Evolutionary conservation across 2,888 invertebrate genomes (phyloP), one percentile per base, ranked within the genome.

Genomic region (Lacanobia wlatinum): DNA sequence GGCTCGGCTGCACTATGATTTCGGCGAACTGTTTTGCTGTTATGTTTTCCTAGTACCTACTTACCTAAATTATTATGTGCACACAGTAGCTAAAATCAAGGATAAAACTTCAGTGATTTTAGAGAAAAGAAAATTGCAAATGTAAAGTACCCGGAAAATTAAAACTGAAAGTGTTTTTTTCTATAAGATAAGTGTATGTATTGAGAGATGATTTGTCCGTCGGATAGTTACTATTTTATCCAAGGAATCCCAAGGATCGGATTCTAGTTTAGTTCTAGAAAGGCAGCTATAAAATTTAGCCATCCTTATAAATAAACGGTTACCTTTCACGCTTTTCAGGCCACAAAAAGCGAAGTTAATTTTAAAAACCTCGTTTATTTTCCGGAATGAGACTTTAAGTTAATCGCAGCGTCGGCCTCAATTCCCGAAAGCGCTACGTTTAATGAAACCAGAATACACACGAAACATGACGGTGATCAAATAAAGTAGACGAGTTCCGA

Each of bases 341-440:
- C 14, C 50, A 60, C 48, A 68, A 80, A 80, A 70, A 55, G 43
- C 68, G 53, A 64, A 62, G 61, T 68, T 70, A 62, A 69, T 75
- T 79, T 79, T 62, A 63, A 80, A 76, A 80, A 60, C 21, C 61
- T 69, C 66, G 55, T 80, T 80, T 76, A 64, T 80, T 76, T 69
- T 58, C 34, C 55, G 28, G 58, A 68, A 79, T 75, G 58, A 79
- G 34, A 75, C 61, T 67, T 72, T 40, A 62, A 80, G 61, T 66
- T 76, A 73, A 76, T 70, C 61, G 60, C 46, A 46, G 56, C 55
- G 56, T 52, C 73, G 56, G 58, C 23, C 68, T 34, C 61, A 56
- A 52, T 34, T 53, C 21, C 43, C 52, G 9, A 73, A 66, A 53
- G 46, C n/a, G 48, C n/a, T 52, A 21, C 46, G 46, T 70, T 78